phyloP scores from a whole-genome alignment of 2,113 vertebrate genomes.

The Engystomops pustulosus region DNA sequence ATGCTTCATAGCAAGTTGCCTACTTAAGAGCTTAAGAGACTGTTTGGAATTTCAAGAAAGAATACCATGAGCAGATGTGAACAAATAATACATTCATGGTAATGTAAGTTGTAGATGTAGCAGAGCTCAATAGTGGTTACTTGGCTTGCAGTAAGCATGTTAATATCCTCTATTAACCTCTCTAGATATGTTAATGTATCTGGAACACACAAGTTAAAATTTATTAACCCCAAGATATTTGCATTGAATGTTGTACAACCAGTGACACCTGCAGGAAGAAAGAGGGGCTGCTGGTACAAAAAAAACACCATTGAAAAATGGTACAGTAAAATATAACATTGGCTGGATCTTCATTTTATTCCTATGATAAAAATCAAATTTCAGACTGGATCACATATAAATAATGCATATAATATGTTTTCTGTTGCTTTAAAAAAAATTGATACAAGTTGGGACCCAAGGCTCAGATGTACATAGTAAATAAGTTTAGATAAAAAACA shows the following conservation, averaged over 20 bases:
- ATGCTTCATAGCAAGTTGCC: neutral
- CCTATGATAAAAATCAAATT: too few relatives aligned
- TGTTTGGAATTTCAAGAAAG: neutral
- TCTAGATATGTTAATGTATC: neutral
- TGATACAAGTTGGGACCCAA: too few relatives aligned
- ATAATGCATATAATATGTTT: too few relatives aligned
- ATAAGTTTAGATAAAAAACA: too few relatives aligned
- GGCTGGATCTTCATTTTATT: too few relatives aligned
- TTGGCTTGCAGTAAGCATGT: neutral
- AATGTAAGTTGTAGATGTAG: neutral
- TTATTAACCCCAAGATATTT: neutral
- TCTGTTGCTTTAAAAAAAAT: too few relatives aligned
- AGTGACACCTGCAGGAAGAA: slow-evolving; percentile 6
- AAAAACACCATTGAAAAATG: too few relatives aligned
- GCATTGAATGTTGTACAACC: neutral
- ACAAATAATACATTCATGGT: neutral
- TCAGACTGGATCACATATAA: too few relatives aligned
- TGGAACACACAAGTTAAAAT: neutral
- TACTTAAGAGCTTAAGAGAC: neutral
- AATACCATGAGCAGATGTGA: neutral
- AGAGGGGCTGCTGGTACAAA: neutral
- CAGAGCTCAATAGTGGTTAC: neutral
- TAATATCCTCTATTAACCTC: neutral
- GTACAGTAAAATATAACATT: too few relatives aligned
- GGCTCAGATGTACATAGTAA: too few relatives aligned